Percentiles rank a stretch among this genome's conserved stretches.
phyloP scores from a whole-genome alignment of 2,113 vertebrate species.

The Ptilonorhynchus violaceus region DNA sequence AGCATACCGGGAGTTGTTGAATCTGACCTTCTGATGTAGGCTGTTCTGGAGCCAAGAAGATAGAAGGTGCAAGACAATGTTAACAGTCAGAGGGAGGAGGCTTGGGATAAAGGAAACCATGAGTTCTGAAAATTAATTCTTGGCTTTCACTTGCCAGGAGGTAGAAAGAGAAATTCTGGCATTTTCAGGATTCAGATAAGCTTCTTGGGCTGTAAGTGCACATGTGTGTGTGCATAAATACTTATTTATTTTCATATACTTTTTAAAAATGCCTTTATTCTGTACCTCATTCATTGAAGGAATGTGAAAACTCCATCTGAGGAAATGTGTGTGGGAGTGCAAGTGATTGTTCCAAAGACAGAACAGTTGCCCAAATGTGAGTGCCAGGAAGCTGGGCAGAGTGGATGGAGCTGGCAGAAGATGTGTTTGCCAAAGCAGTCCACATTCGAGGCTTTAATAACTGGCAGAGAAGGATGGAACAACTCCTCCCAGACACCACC shows the following conservation, averaged over 20 bases:
- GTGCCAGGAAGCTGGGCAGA: neutral
- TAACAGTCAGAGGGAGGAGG: neutral
- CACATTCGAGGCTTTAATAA: neutral
- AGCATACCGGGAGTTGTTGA: neutral
- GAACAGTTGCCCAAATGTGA: neutral
- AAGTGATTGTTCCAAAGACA: neutral
- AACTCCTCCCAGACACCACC: constrained; percentile 15
- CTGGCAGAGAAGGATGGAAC: constrained; percentile 37
- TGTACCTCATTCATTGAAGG: neutral
- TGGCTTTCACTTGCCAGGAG: neutral
- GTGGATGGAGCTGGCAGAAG: constrained; percentile 8
- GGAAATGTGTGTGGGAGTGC: neutral
- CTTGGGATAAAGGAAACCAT: neutral
- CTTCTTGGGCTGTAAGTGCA: neutral
- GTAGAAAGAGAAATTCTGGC: neutral
- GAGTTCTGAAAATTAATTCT: neutral
- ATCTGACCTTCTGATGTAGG: neutral
- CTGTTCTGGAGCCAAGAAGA: neutral
- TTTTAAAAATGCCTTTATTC: neutral
- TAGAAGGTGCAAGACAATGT: neutral
- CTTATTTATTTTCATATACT: neutral
- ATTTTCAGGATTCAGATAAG: neutral
- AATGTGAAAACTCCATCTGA: neutral
- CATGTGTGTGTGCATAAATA: fast-evolving
- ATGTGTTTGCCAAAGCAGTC: constrained; percentile 31